phyloP scores from a whole-genome alignment of 1,140 invertebrate genomes.

The Trichonephila clavipes region DNA sequence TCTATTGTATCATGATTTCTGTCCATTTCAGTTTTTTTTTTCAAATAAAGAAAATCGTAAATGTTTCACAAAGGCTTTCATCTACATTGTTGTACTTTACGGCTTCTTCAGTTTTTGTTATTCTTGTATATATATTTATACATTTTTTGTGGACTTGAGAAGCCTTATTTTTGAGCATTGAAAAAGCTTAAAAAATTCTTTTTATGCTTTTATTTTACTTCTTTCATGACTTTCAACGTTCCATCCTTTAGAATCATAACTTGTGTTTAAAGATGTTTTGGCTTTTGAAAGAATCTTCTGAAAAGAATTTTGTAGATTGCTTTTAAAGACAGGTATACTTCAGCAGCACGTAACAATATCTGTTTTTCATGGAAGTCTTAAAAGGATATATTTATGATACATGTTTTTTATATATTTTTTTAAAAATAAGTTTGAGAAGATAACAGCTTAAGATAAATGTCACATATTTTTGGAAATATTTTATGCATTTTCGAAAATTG shows the following conservation, averaged over 20 bases:
- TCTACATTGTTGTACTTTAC: constrained; percentile 2
- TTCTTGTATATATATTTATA: too few species aligned
- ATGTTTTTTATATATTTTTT: neutral
- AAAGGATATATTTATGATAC: neutral
- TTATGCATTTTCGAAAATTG: too few species aligned
- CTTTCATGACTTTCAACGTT: neutral
- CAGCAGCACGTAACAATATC: neutral
- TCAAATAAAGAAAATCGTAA: neutral
- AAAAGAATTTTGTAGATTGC: neutral
- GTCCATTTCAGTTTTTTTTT: constrained; percentile 11
- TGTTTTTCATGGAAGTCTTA: neutral
- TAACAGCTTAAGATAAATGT: too few species aligned
- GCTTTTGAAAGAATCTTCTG: neutral
- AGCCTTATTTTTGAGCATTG: neutral
- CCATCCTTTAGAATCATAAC: neutral
- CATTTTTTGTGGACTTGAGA: neutral
- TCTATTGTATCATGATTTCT: neutral
- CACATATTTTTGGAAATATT: too few species aligned
- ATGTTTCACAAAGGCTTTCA: constrained; percentile 3
- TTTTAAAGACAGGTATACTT: too few species aligned
- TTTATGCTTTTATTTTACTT: neutral
- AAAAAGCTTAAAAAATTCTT: neutral
- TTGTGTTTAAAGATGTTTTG: neutral
- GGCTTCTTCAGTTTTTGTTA: neutral
- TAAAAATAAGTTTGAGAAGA: too few species aligned